Evolutionary conservation across 2,113 vertebrate genomes (phyloP).

Genomic region (Prunella himalayana): DNA sequence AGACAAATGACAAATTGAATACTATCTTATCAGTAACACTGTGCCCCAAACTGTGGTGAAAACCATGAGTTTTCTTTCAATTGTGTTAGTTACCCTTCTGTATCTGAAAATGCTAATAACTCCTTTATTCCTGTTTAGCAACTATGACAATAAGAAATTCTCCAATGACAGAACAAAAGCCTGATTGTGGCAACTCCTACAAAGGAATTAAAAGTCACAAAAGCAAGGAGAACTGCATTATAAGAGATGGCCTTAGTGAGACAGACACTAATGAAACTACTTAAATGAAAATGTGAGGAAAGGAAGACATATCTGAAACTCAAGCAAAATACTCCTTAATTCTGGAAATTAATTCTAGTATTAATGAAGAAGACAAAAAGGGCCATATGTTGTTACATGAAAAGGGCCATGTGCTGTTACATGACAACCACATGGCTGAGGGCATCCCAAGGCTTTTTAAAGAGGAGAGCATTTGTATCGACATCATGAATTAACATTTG

Average conservation of each 20-base stretch:
- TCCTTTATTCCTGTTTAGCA: not conserved
- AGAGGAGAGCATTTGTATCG: not conserved
- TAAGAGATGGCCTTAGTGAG: not conserved
- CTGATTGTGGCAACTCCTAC: not conserved
- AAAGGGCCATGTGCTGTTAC: not conserved
- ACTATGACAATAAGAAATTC: not conserved
- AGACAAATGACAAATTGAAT: not conserved
- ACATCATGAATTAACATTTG: not conserved
- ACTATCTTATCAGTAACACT: not conserved
- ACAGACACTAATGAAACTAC: not conserved
- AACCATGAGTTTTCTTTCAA: not conserved
- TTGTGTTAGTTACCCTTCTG: not conserved
- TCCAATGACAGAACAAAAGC: not conserved
- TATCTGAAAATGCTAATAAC: not conserved
- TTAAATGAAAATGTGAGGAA: not conserved
- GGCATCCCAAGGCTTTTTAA: not conserved
- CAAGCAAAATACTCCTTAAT: not conserved
- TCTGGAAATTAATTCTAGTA: not conserved
- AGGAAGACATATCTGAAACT: not conserved
- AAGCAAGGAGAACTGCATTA: not conserved
- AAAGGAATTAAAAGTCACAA: not conserved
- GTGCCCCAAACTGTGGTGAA: not conserved
- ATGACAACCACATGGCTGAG: not conserved
- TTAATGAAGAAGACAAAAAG: not conserved
- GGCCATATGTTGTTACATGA: not conserved